phyloP scores from a whole-genome alignment of 1,140 invertebrate species.

The Ceratosolen solmsi region DNA sequence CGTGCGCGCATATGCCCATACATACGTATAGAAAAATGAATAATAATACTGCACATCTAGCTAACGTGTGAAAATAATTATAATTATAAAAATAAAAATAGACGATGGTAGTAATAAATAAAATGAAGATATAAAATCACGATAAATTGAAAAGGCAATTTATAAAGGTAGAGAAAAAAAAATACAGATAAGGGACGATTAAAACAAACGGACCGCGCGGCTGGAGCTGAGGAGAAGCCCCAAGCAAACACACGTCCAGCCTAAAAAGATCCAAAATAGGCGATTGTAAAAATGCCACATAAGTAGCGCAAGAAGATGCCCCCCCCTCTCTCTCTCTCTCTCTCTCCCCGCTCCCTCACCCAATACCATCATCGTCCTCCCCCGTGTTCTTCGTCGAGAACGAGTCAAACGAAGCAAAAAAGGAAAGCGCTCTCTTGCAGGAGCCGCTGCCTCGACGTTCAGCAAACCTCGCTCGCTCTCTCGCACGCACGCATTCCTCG shows the following conservation, averaged over 20 bases:
- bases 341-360: not conserved
- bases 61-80: not conserved
- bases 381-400: too few relatives aligned
- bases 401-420: not conserved
- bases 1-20: not conserved
- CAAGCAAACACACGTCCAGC: not conserved
- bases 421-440: not conserved
- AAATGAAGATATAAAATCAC: conserved; percentile 19
- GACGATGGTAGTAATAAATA: not conserved
- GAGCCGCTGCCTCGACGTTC: not conserved
- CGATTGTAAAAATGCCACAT: conserved; percentile 29
- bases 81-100: conserved; percentile 12
- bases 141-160: not conserved
- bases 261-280: not conserved
- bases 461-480: not conserved
- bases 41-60: not conserved
- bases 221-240: not conserved
- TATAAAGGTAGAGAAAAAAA: conserved; percentile 3
- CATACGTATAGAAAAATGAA: not conserved
- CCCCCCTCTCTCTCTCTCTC: not conserved
- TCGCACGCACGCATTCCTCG: not conserved
- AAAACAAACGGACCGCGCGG: not conserved
- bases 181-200: conserved; percentile 11
- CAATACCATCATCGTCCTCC: too few relatives aligned
- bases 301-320: not conserved